phyloP scores from a whole-genome alignment of 2,888 invertebrate species.

The Tryphoninae sp. region DNA sequence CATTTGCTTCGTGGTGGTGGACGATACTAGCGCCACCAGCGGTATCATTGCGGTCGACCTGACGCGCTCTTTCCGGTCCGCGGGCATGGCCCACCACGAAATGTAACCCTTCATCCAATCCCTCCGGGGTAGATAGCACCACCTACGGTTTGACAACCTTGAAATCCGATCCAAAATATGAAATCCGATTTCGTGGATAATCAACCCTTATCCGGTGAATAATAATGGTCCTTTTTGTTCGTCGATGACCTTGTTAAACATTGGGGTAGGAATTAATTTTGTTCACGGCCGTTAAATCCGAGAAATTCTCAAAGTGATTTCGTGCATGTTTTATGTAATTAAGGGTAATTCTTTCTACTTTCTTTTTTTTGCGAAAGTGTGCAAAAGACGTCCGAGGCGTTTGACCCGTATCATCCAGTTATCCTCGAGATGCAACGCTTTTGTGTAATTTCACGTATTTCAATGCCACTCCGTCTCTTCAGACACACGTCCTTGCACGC shows the following conservation, averaged over 20 bases:
- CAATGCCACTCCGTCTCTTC: neutral
- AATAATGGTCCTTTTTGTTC: no score
- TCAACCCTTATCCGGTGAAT: no score
- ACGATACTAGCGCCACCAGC: conserved; percentile 45
- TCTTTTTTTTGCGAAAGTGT: neutral
- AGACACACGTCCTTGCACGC: neutral
- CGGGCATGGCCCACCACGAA: conserved; percentile 42
- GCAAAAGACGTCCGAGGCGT: neutral
- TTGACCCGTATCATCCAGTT: neutral
- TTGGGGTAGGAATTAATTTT: no score
- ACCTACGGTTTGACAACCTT: neutral
- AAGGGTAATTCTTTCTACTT: neutral
- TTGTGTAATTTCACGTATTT: conserved; percentile 3
- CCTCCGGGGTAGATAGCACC: neutral
- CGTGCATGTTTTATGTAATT: neutral
- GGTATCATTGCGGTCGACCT: conserved; percentile 66
- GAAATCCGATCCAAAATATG: no score
- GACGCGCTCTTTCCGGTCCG: conserved; percentile 52
- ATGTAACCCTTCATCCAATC: conserved; percentile 40
- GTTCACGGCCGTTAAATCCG: no score
- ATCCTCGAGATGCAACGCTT: neutral
- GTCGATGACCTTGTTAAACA: no score
- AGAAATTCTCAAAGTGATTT: no score
- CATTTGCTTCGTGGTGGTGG: conserved; percentile 6
- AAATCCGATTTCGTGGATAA: no score